A percentile compares a stretch with the other conserved stretches of the same genome.
These are phyloP conservation scores for Abscondita cerata DNA, from an alignment of 2,888 invertebrate genomes.

Conservation along the genomic window DNA sequence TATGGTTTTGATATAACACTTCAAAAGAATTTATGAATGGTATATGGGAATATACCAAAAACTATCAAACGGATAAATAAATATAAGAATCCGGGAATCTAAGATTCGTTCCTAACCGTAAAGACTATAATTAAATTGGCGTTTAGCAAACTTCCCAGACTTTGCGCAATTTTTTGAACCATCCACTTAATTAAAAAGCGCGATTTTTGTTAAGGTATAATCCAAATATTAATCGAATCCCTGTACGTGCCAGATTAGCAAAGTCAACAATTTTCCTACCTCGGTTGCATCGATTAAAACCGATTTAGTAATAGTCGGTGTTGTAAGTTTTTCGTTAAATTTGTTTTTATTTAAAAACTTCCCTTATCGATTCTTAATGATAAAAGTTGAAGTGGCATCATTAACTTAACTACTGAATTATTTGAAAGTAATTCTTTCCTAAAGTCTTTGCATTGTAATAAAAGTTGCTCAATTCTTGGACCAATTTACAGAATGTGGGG, in stretches of 20 bases:
- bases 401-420: constrained; percentile 31
- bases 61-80: no score
- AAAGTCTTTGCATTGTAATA: constrained; percentile 31
- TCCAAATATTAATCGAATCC: neutral
- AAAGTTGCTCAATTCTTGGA: constrained; percentile 33
- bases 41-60: neutral
- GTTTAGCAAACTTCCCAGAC: no score
- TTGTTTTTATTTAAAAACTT: constrained; percentile 5
- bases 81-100: no score
- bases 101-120: no score
- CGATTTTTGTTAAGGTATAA: neutral
- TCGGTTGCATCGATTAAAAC: no score
- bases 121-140: no score
- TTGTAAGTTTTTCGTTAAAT: constrained; percentile 12
- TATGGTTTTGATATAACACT: constrained; percentile 16
- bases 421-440: constrained; percentile 31
- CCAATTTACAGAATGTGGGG: constrained; percentile 30
- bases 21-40: neutral
- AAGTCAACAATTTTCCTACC: neutral
- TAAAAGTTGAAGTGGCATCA: constrained; percentile 31
- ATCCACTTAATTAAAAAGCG: no score
- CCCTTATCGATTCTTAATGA: constrained; percentile 27
- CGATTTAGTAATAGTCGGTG: no score
- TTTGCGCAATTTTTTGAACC: no score
- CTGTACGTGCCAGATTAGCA: constrained; percentile 1